A percentile compares a stretch with the other conserved stretches of the same genome.
Evolutionary conservation across 2,113 vertebrate species (phyloP).

Genomic region (Neotoma lepida): DNA sequence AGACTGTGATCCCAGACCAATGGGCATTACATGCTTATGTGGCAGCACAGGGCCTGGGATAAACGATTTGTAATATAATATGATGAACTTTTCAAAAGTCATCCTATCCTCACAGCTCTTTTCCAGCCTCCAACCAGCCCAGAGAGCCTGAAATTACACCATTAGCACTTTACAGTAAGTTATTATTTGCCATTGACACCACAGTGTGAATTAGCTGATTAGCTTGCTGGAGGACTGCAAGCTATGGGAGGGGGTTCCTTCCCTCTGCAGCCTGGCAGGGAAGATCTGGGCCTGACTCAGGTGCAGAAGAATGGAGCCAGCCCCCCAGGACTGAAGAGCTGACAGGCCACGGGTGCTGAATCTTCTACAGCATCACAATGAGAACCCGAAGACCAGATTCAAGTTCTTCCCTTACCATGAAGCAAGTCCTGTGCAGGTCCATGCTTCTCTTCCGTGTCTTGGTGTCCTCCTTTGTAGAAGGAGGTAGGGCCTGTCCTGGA

Average conservation of each 20-base stretch:
- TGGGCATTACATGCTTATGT: not conserved
- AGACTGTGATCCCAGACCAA: conserved; percentile 32
- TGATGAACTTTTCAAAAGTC: conserved; percentile 54
- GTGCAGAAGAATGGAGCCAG: not conserved
- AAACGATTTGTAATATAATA: conserved; percentile 57
- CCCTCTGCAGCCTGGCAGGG: not conserved
- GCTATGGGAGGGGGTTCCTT: not conserved
- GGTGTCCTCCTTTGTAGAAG: not conserved
- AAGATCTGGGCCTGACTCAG: not conserved
- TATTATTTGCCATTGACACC: conserved; percentile 74
- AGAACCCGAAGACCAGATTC: not conserved
- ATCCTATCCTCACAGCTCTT: conserved; percentile 44
- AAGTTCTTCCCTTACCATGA: not conserved
- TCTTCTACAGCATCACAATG: not conserved
- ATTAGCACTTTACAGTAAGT: conserved; percentile 69
- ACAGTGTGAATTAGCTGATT: conserved; percentile 74
- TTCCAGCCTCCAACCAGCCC: conserved; percentile 51
- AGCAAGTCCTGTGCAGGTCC: not conserved
- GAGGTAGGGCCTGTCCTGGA: not conserved
- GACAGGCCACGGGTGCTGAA: not conserved
- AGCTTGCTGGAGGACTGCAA: conserved; percentile 39
- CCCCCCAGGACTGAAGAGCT: not conserved
- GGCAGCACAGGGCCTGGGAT: not conserved
- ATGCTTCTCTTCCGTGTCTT: not conserved
- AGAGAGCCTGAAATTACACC: conserved; percentile 70